These are phyloP conservation scores for Drosophila tripunctata DNA, from an alignment of 2,888 invertebrate genomes.

Conservation along the genomic window DNA sequence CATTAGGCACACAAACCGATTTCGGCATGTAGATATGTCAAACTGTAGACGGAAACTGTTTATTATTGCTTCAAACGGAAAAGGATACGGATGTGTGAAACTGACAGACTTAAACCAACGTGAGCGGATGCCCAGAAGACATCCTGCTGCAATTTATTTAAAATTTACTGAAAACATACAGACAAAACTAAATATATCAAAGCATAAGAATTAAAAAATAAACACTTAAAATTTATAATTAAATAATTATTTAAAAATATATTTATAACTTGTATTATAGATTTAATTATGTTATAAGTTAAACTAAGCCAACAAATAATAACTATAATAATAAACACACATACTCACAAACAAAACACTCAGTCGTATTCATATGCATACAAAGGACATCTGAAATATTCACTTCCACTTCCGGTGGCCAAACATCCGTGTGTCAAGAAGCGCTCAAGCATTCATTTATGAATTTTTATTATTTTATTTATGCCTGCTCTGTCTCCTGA, in stretches of 20 bases:
- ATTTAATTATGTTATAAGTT: too few relatives aligned
- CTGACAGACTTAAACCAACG: constrained; percentile 29
- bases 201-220: too few relatives aligned
- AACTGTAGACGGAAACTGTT: constrained; percentile 77
- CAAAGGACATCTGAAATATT: constrained; percentile 21
- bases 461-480: constrained; percentile 70
- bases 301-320: too few relatives aligned
- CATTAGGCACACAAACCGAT: constrained; percentile 72
- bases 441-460: constrained; percentile 75
- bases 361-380: constrained; percentile 6
- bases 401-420: constrained; percentile 57
- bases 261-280: too few relatives aligned
- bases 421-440: constrained; percentile 71
- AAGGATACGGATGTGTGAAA: constrained; percentile 75
- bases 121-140: constrained; percentile 14
- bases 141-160: constrained; percentile 15
- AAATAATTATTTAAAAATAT: too few relatives aligned
- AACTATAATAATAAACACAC: constrained; percentile 22
- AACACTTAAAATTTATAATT: too few relatives aligned
- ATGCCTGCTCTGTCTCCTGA: constrained; percentile 3
- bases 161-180: constrained; percentile 12
- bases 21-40: constrained; percentile 68
- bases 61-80: constrained; percentile 77
- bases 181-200: too few relatives aligned
- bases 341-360: not conserved